These are phyloP conservation scores for Synodontis membranacea DNA, from an alignment of 2,113 vertebrate species.

Conservation along the genomic window DNA sequence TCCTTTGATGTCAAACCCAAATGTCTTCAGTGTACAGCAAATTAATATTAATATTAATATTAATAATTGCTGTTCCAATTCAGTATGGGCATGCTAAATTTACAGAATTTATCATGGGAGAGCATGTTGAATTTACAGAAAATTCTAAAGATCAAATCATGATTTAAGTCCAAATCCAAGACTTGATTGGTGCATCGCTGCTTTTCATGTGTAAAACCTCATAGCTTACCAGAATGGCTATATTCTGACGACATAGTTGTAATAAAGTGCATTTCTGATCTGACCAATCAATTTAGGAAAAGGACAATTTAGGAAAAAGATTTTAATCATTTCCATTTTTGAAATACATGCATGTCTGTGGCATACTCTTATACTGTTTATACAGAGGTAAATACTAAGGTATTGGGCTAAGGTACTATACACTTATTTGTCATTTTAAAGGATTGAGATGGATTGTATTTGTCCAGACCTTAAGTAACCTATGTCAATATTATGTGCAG, in stretches of 20 bases:
- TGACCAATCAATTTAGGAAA: background rate
- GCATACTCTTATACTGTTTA: background rate
- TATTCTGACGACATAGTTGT: background rate
- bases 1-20: background rate
- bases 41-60: no score
- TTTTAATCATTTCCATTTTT: background rate
- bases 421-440: background rate
- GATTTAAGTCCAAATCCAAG: background rate
- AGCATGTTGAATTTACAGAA: background rate
- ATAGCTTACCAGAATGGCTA: background rate
- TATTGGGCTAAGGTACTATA: background rate
- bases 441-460: slow-evolving; percentile 1
- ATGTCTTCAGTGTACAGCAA: background rate
- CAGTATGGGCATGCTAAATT: background rate
- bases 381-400: background rate
- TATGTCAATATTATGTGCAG: slow-evolving; percentile 2
- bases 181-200: background rate
- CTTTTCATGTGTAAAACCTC: background rate
- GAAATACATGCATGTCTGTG: background rate
- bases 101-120: background rate
- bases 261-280: background rate
- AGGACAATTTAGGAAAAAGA: background rate
- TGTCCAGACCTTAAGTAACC: background rate
- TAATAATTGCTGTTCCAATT: background rate
- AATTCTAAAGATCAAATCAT: background rate